Base-by-base conservation (phyloP, 2,113 vertebrate genomes). In the Thomomys bottae region DNA sequence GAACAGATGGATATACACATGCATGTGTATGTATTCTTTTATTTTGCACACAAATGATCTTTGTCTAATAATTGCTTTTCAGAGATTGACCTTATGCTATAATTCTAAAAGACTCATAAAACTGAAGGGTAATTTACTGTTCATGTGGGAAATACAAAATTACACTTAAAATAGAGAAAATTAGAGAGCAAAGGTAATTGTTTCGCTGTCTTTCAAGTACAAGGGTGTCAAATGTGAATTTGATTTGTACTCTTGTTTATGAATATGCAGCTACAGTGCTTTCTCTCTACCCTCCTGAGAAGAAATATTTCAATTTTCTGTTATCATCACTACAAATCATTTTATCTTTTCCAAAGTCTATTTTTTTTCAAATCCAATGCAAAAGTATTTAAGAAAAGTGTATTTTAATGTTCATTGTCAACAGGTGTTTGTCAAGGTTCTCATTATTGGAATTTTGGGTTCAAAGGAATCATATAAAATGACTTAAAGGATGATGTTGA, bases 81-180 rank as follows among this genome's bases (percentile, higher is more conserved):
- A n/a, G 54, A 23, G n/a, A 32, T 72, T 94, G 68, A 84, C 24
- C 84, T 91, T 78, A 10, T 68, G 20, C 23, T 64, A 5, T 83
- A 36, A 86, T 75, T 86, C 34, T 87, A 38, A 87, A 94, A 68
- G 17, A 36, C 70, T 89, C 59, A 61, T 49, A 75, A 84, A 93
- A 87, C 10, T 72, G 54, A 89, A 92, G 28, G 57, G 23, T 23
- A 83, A 77, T 75, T 86, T 71, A n/a, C 34, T 84, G 61, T 73
- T 88, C 45, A 88, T 36, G n/a, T 90, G 71, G 85, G 42, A 80
- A 89, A 63, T 71, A 20, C 9, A 20, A 40, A 86, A 90, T 49
- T 67, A 8, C 64, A 71, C 81, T 79, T 83, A 73, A 90, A 85
- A 77, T 49, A 73, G 45, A 94, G 45, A 82, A 92, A 92, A 83